A percentile compares a stretch with the other conserved stretches of the same genome.
phyloP scores from a whole-genome alignment of 2,113 vertebrate species.

The Ictalurus punctatus region DNA sequence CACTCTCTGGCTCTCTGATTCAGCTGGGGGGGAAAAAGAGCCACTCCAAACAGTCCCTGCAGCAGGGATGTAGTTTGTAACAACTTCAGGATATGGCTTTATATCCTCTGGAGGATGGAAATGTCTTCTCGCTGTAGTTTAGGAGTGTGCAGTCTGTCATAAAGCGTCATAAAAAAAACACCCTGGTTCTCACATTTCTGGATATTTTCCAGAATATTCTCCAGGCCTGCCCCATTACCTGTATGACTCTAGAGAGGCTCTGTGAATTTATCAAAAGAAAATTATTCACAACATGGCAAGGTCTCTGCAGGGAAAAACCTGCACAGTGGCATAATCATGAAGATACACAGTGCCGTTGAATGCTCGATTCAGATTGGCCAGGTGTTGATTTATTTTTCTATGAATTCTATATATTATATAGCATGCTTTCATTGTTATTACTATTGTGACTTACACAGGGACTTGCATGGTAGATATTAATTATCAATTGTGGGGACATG shows the following conservation, averaged over 20 bases:
- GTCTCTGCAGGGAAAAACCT: neutral
- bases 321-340: slow-evolving; percentile 10
- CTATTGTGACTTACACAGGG: neutral
- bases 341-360: neutral
- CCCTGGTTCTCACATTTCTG: slow-evolving; percentile 14
- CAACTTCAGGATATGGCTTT: slow-evolving; percentile 17
- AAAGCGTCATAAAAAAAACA: slow-evolving; percentile 22
- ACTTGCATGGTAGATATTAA: neutral
- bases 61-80: slow-evolving; percentile 29
- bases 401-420: neutral
- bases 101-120: slow-evolving; percentile 21
- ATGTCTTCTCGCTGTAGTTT: neutral
- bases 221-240: slow-evolving; percentile 20
- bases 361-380: neutral
- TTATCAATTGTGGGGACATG: too few relatives aligned
- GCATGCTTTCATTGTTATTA: neutral
- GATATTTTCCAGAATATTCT: slow-evolving; percentile 22
- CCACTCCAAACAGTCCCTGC: slow-evolving; percentile 11
- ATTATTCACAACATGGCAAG: neutral
- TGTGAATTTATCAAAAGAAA: slow-evolving; percentile 36
- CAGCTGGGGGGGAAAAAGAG: neutral
- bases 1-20: slow-evolving; percentile 1
- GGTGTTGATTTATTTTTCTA: neutral
- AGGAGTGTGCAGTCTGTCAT: neutral
- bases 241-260: slow-evolving; percentile 24